Base-by-base conservation (phyloP, 1,140 invertebrate species). In the Nasonia giraulti region DNA sequence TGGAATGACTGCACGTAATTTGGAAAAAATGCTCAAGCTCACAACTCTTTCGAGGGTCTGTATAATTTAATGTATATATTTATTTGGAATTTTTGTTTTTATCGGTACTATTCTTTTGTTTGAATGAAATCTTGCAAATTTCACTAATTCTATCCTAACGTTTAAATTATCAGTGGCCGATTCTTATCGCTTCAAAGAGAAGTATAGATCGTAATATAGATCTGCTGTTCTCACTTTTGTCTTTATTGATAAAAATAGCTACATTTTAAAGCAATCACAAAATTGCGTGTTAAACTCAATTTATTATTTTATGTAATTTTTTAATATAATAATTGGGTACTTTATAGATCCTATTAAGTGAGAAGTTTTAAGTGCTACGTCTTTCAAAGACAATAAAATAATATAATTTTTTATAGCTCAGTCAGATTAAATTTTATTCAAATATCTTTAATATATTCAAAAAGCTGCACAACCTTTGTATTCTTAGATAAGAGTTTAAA, bases 21-120 rank as follows among this genome's bases (percentile, higher is more conserved):
- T 91, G 85, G 90, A 91, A 82, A 92, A 91, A 75, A 91, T 92
- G 89, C 88, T 91, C 71, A 89, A 91, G 50, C 88, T 91, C 80
- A 87, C 90, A n/a, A 86, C 86, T 11, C 66, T 90, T n/a, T 88
- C 88, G 17, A 89, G 89, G 90, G 91, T 91, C 86, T 66, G 91
- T 91, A 89, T 81, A 71, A 71, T 31, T 71, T 8, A 2, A 11
- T 71, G 10, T n/a, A 44, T 44, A 8, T 44, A 44, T 44, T 44
- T 44, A 44, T 44, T 44, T 44, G 10, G 40, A 44, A 44, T 10
- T 44, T 44, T 44, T 44, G 40, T 11, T 44, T 7, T 44, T 10
- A 7, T 10, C 40, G 40, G 8, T 44, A 44, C 40, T 44, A 44
- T 44, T 44, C 40, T 44, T 44, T 44, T 44, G 40, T 44, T 8